Conservation (phyloP, 2,113 vertebrate genomes). For the Ardeotis arabs region DNA sequence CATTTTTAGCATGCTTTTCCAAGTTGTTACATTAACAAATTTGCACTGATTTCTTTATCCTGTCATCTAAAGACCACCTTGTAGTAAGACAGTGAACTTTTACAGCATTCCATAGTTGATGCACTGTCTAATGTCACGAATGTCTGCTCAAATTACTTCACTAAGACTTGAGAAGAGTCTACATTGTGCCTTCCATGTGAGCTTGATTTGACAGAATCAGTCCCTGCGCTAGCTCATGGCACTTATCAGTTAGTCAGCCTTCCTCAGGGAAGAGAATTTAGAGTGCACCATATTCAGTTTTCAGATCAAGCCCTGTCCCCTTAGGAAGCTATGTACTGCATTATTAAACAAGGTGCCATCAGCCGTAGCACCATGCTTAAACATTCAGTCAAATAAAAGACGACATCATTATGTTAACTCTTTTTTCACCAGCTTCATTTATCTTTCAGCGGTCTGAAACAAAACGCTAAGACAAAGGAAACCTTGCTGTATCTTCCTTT, state of each 20-base stretch:
- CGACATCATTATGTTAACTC: constrained; percentile 73
- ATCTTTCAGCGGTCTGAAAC: constrained; percentile 5
- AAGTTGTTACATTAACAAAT: constrained; percentile 88
- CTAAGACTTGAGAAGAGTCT: constrained; percentile 78
- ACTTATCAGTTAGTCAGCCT: constrained; percentile 87
- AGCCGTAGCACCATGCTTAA: constrained; percentile 77
- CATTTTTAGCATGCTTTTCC: constrained; percentile 80
- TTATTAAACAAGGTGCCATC: constrained; percentile 85
- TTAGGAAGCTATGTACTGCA: constrained; percentile 76
- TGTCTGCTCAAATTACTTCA: constrained; percentile 86
- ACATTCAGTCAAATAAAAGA: constrained; percentile 80
- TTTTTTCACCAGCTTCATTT: constrained; percentile 51
- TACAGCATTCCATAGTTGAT: constrained; percentile 76
- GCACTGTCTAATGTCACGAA: constrained; percentile 89
- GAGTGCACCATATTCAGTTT: constrained; percentile 85
- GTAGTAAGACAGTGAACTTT: constrained; percentile 78
- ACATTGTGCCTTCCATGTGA: constrained; percentile 80
- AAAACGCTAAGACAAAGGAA: background rate
- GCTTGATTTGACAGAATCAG: constrained; percentile 86
- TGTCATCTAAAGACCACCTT: constrained; percentile 84
- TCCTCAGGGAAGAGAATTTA: constrained; percentile 80
- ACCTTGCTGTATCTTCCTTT: background rate
- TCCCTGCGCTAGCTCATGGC: constrained; percentile 81
- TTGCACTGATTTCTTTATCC: constrained; percentile 82
- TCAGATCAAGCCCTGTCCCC: constrained; percentile 81